Conservation (phyloP, 1,140 invertebrate species). For the Arion vulgaris region DNA sequence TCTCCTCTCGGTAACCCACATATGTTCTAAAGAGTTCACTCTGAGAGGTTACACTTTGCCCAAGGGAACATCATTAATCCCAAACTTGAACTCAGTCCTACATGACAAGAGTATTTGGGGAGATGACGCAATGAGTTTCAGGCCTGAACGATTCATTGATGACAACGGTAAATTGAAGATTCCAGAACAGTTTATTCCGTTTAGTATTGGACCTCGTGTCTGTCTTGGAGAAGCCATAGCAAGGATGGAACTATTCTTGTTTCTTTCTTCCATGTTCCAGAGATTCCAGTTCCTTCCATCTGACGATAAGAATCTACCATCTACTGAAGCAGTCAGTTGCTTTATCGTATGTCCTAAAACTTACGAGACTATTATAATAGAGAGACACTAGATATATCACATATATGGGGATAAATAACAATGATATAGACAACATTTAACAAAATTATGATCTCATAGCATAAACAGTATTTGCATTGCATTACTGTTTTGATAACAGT, state of each 20-base stretch:
- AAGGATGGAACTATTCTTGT: constrained; percentile 46
- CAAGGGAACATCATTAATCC: constrained; percentile 8
- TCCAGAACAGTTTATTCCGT: constrained; percentile 37
- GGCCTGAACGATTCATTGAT: constrained; percentile 77
- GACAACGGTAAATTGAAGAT: constrained; percentile 37
- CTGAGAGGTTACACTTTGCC: constrained; percentile 66
- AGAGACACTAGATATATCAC: too few species aligned
- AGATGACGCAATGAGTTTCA: constrained; percentile 81
- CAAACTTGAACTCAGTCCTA: too few species aligned
- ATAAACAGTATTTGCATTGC: too few species aligned
- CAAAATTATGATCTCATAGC: too few species aligned
- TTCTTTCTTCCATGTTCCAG: constrained; percentile 45
- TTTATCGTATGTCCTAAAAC: too few species aligned
- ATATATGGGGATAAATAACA: too few species aligned
- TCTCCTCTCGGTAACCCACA: neutral
- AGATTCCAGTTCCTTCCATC: constrained; percentile 72
- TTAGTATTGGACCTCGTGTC: constrained; percentile 27
- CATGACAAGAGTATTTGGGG: constrained; percentile 73
- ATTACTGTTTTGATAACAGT: too few species aligned
- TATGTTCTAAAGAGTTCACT: constrained; percentile 43
- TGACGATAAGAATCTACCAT: too few species aligned
- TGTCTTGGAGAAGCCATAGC: constrained; percentile 46
- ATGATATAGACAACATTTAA: too few species aligned
- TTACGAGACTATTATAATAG: too few species aligned
- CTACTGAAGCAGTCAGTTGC: too few species aligned